phyloP scores from a whole-genome alignment of 2,888 invertebrate genomes.

The Helicoverpa assulta region DNA sequence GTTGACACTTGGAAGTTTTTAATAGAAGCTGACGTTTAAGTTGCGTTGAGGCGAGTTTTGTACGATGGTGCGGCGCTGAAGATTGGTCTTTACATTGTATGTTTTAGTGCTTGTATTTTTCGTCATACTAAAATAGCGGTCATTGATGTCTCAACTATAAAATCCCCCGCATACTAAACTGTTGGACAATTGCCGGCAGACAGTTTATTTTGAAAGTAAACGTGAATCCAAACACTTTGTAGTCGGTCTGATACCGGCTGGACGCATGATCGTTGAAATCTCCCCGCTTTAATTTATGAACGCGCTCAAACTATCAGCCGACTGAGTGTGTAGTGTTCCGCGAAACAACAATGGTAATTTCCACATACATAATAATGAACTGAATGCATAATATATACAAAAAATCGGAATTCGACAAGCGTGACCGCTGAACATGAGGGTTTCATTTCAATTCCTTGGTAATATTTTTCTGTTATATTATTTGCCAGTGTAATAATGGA shows the following conservation, averaged over 20 bases:
- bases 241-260: no score
- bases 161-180: not conserved
- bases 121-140: not conserved
- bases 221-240: not conserved
- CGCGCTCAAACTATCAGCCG: no score
- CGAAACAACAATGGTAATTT: not conserved
- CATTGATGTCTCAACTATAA: not conserved
- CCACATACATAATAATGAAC: no score
- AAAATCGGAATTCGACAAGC: no score
- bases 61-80: conserved; percentile 29
- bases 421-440: no score
- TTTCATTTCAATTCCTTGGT: not conserved
- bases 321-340: no score
- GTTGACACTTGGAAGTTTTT: conserved; percentile 60
- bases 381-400: no score
- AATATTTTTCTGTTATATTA: not conserved
- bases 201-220: no score
- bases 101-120: conserved; percentile 8
- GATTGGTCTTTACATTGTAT: conserved; percentile 22
- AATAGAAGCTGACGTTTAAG: conserved; percentile 42
- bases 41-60: conserved; percentile 26
- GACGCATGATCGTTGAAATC: no score
- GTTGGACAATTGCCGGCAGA: no score
- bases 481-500: not conserved
- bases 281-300: no score